These are phyloP conservation scores for Phrixothrix hirtus DNA, from an alignment of 2,888 invertebrate genomes.

Conservation along the genomic window DNA sequence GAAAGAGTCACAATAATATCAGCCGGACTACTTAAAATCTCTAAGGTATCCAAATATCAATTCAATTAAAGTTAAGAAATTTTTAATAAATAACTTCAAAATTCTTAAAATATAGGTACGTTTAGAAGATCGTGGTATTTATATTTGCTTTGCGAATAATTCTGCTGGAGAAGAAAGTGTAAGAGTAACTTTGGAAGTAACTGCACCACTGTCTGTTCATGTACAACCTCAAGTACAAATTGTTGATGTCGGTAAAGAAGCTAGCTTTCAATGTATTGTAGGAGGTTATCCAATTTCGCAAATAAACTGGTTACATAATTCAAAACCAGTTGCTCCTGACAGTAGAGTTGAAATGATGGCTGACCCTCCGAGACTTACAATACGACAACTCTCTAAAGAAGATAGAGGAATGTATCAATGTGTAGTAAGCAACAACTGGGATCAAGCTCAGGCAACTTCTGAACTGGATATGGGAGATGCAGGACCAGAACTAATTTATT, in stretches of 20 bases:
- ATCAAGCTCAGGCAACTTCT: conserved; percentile 81
- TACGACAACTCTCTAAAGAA: conserved; percentile 72
- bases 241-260: conserved; percentile 82
- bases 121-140: conserved; percentile 82
- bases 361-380: conserved; percentile 53
- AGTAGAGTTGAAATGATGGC: conserved; percentile 51
- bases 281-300: conserved; percentile 83
- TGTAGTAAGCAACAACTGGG: conserved; percentile 81
- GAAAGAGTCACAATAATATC: conserved; percentile 64
- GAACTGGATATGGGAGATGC: conserved; percentile 84
- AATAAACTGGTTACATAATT: conserved; percentile 82
- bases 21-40: conserved; percentile 69
- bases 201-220: conserved; percentile 79
- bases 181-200: conserved; percentile 75
- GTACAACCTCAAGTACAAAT: conserved; percentile 77
- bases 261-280: conserved; percentile 84
- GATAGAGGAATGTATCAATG: conserved; percentile 94
- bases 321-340: conserved; percentile 55
- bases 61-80: too few species aligned
- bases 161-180: conserved; percentile 82
- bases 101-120: conserved; percentile 51
- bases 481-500: conserved; percentile 85
- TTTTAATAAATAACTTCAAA: neutral
- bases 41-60: conserved; percentile 60
- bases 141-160: conserved; percentile 90